Base-by-base conservation (phyloP, 2,797 vertebrate genomes). In the Otolemur crassicaudatus region DNA sequence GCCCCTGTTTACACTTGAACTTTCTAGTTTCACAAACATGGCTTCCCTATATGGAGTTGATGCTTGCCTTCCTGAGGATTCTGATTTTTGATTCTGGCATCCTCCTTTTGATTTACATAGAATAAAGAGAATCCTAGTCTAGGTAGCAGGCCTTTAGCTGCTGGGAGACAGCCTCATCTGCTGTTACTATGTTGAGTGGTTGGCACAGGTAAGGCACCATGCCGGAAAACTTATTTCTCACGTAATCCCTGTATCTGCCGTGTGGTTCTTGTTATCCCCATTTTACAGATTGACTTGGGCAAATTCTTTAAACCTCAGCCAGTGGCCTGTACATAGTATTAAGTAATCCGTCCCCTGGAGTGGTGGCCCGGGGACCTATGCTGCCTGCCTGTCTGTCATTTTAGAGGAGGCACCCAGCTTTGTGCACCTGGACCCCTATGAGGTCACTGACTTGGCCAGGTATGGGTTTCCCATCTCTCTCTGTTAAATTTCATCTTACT, bases 131-230 rank as follows among this genome's bases (percentile, higher is more conserved):
- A 31, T 61, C 56, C 20, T 37, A 49, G 2, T 22, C 22, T 46
- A 11, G 0, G 0, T 14, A 17, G 12, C 27, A 1, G 20, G 1
- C 10, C 53, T 43, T 46, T 16, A 2, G 17, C 2, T 8, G 7
- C 0, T 9, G 46, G 25, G n/a, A 72, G 34, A 29, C 2, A 23
- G 5, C 4, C n/a, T 31, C 1, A 7, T 46, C 43, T 34, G 20
- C 49, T 9, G 3, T 19, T 3, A 0, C 5, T 22, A 3, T 7
- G 0, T 61, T 7, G 2, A 34, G 46, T 4, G 60, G 46, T 29
- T 13, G 0, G 3, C 12, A 0, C 0, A 9, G 2, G 1, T 5
- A 22, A 13, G 37, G 17, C 29, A 0, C 8, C 5, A 31, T 56
- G 75, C 70, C 31, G 5, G 17, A 49, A 16, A 19, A 12, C 2